Conservation (phyloP, 2,113 vertebrate genomes). For the Gymnobelideus leadbeateri region DNA sequence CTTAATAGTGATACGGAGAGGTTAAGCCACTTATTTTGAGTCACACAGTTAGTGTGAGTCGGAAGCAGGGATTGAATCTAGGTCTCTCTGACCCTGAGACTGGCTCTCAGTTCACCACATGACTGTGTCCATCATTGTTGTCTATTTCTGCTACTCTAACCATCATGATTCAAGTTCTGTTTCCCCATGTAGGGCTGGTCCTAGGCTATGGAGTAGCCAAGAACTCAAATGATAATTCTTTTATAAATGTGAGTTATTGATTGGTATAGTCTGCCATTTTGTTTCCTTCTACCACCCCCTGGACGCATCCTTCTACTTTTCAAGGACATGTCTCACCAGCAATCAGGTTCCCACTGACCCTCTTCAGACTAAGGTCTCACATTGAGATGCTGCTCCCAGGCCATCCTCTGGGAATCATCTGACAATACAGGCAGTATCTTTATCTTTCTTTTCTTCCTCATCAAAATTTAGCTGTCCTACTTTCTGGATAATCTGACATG, state of each 20-base stretch:
- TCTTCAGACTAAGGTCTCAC: background rate
- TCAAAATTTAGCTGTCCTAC: background rate
- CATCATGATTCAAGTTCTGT: background rate
- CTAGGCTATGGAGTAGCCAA: background rate
- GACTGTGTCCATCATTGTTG: background rate
- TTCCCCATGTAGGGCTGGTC: no score
- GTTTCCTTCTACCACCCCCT: background rate
- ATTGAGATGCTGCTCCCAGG: background rate
- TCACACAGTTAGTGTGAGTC: background rate
- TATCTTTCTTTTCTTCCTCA: background rate
- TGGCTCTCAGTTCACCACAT: background rate
- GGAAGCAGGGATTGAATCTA: background rate
- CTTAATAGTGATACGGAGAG: background rate
- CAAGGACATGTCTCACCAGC: background rate
- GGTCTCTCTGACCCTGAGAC: background rate
- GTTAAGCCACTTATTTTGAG: background rate
- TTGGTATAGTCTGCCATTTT: background rate
- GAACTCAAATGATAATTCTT: background rate
- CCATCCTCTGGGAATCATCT: background rate
- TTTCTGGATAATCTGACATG: background rate
- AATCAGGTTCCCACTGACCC: background rate
- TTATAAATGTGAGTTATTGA: no score
- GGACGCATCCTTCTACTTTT: background rate
- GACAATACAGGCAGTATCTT: background rate
- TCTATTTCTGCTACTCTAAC: background rate